Evolutionary conservation across 2,113 vertebrate species (phyloP).

Genomic region (Sinocyclocheilus anophthalmus): DNA sequence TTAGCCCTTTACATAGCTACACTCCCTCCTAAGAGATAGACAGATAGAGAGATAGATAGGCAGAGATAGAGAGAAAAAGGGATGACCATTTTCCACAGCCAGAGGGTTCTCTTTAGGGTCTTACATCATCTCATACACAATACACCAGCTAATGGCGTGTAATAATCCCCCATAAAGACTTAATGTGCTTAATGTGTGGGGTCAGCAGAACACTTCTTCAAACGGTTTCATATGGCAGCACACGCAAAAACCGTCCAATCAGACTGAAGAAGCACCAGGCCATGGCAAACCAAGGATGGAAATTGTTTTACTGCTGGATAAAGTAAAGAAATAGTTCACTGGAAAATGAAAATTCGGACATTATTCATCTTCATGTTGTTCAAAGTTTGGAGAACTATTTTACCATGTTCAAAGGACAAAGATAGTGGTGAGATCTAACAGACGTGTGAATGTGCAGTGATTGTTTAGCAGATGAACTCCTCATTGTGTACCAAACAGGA

Average conservation of each 20-base stretch:
- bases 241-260: not conserved
- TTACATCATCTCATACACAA: constrained; percentile 37
- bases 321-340: not conserved
- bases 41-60: not conserved
- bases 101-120: constrained; percentile 6
- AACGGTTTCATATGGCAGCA: constrained; percentile 18
- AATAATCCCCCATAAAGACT: constrained; percentile 37
- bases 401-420: not conserved
- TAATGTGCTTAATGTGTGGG: constrained; percentile 19
- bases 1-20: constrained; percentile 19
- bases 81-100: constrained; percentile 18
- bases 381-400: not conserved
- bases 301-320: not conserved
- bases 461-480: not conserved
- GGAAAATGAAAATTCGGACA: too few relatives aligned
- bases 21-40: constrained; percentile 1
- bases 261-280: not conserved
- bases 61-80: constrained; percentile 1
- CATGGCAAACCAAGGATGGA: not conserved
- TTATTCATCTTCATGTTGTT: too few relatives aligned
- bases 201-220: constrained; percentile 21
- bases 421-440: not conserved
- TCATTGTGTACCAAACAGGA: not conserved
- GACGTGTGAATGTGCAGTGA: not conserved
- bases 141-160: constrained; percentile 31